Evolutionary conservation across 1,140 invertebrate species (phyloP), one percentile per base, ranked within the genome.

Genomic region (Aphaenogaster ashmeadi): DNA sequence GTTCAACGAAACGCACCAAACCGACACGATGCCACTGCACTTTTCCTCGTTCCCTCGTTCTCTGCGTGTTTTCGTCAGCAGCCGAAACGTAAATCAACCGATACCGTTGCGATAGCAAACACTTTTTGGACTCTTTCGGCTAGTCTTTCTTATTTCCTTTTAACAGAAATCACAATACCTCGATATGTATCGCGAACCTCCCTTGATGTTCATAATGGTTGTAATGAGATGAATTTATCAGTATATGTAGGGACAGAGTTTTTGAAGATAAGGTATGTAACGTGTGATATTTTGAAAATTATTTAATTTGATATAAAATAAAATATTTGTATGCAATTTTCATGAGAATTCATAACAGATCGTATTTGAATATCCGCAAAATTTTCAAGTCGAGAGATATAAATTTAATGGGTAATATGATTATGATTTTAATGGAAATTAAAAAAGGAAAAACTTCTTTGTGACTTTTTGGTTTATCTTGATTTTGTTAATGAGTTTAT

Each of bases 11-110:
- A 52, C 62, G 44, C 47, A 66, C 41, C 41, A 33, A 47, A 15
- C 56, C 27, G 33, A 54, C 71, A 60, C 56, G 67, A 77, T 88
- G 74, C 36, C 15, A 77, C 38, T n/a, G 62, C n/a, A 54, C 67
- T 86, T 85, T 74, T 79, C 44, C 33, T 33, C 75, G 15, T 54
- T 81, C 75, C 33, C 21, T 62, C 33, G 3, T 77, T 71, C 52
- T 75, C 8, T n/a, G 3, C 44, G 1, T 41, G n/a, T 69, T 69
- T 81, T 56, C 50, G n/a, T 54, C 36, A 44, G 21, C 47, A 44
- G 15, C 11, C 27, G 27, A 50, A 78, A 38, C 58, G 27, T 64
- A 64, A 79, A 79, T 71, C 66, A 81, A 33, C 18, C 5, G 13
- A 1, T 36, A 13, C 33, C 21, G 62, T 56, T n/a, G 52, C 36